Evolutionary conservation across 2,113 vertebrate genomes (phyloP), one percentile per base, ranked within the genome.

Genomic region (Piaya cayana): DNA sequence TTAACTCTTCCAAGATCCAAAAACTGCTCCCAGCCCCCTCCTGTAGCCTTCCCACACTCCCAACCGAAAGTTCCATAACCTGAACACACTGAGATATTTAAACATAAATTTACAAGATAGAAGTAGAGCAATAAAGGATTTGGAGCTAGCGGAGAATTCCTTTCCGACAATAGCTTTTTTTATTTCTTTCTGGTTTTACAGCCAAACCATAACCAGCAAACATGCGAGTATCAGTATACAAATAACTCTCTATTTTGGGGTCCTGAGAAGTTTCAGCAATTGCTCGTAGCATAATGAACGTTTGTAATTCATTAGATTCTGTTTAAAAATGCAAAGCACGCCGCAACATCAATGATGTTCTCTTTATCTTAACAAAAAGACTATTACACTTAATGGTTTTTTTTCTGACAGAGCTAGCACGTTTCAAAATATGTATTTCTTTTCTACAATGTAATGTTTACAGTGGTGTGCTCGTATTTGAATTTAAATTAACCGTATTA

Each of bases 291-390:
- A 78, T 97, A 97, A 98, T 98, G 97, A 98, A 97, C 97, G 97
- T 98, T 98, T 96, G 97, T 87, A 97, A 98, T 98, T 98, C 97
- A 98, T 96, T 94, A 92, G 97, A 91, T 95, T 93, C 97, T 94
- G 87, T 83, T 97, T 98, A 97, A 95, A 98, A 97, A 98, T 98
- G 96, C 98, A 97, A 96, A 97, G 97, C 97, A 97, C 96, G 94
- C 97, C 91, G 95, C 83, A n/a, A 95, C 96, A 97, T 96, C 97
- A 97, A 70, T 93, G 97, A 97, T 95, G 97, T 97, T 97, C 94
- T 97, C 96, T 97, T 97, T 89, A 97, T 94, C 96, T 97, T 96
- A 95, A 96, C 85, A 97, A 96, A 96, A 83, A 95, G 92, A 92
- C 93, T 88, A 95, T 67, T 90, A 95, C 91, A 94, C 77, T 97